Percentiles rank a stretch among this genome's conserved stretches.
Evolutionary conservation across 2,113 vertebrate species (phyloP).

Genomic region (Cairina moschata): DNA sequence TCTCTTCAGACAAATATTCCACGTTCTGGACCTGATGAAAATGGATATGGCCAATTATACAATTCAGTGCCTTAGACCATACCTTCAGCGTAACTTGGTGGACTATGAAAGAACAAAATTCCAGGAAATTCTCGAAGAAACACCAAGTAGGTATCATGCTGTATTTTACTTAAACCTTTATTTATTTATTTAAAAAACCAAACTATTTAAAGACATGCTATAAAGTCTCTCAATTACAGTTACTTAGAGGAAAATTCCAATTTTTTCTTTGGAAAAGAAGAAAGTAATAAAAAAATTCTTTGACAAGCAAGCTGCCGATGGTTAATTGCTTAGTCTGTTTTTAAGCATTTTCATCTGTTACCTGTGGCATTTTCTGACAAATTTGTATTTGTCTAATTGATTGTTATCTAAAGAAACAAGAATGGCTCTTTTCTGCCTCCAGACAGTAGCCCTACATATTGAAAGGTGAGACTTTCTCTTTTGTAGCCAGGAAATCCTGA

Average conservation of each 20-base stretch:
- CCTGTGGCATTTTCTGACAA: not conserved
- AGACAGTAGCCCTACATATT: not conserved
- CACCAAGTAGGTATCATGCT: conserved; percentile 84
- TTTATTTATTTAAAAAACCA: no score
- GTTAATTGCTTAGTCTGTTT: not conserved
- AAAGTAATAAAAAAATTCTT: not conserved
- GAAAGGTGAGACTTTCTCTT: not conserved
- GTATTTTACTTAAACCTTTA: not conserved
- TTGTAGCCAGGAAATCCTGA: not conserved
- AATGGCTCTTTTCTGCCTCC: not conserved
- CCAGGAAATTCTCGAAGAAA: conserved; percentile 91
- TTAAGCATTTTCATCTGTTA: not conserved
- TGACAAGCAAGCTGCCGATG: not conserved
- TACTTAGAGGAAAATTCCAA: not conserved
- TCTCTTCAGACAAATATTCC: conserved; percentile 88
- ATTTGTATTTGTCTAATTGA: not conserved
- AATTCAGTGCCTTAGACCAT: conserved; percentile 83
- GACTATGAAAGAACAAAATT: conserved; percentile 92
- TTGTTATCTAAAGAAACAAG: not conserved
- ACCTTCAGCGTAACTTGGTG: conserved; percentile 85
- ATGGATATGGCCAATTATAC: conserved; percentile 87
- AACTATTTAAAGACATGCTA: not conserved
- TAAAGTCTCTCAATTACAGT: not conserved
- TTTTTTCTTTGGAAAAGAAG: not conserved
- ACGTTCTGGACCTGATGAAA: conserved; percentile 93